Conservation (phyloP, 1,140 invertebrate species). For the Bombus turneri region DNA sequence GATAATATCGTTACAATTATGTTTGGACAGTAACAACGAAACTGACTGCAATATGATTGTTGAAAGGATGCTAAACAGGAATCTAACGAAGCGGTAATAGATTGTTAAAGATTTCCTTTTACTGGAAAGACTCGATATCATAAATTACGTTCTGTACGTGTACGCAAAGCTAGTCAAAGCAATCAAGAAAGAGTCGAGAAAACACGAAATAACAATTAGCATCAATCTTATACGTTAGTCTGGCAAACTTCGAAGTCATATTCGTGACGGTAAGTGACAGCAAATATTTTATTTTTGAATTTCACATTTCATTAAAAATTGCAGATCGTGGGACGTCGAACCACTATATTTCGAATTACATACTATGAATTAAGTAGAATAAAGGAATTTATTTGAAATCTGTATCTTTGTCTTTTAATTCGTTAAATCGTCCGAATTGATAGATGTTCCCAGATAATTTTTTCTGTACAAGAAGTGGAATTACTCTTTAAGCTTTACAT, state of each 20-base stretch:
- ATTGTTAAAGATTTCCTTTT: not conserved
- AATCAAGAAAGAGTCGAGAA: not conserved
- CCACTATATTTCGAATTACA: no score
- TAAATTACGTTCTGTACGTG: not conserved
- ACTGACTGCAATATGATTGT: constrained; percentile 7
- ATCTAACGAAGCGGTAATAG: not conserved
- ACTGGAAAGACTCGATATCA: not conserved
- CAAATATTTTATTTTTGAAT: constrained; percentile 2
- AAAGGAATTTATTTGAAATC: constrained; percentile 5
- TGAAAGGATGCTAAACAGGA: not conserved
- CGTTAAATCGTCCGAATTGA: not conserved
- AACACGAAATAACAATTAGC: constrained; percentile 7
- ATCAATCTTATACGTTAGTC: not conserved
- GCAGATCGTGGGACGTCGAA: not conserved
- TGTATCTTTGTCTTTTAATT: not conserved
- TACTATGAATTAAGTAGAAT: constrained; percentile 1
- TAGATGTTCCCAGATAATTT: not conserved
- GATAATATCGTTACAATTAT: constrained; percentile 10
- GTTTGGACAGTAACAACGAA: constrained; percentile 25
- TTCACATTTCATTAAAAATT: not conserved
- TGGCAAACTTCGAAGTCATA: not conserved
- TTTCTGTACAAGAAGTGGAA: constrained; percentile 3
- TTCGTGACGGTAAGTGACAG: not conserved
- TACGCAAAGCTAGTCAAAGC: not conserved
- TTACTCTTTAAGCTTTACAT: not conserved